Evolutionary conservation across 2,113 vertebrate species (phyloP).

Genomic region (Malurus elegans): DNA sequence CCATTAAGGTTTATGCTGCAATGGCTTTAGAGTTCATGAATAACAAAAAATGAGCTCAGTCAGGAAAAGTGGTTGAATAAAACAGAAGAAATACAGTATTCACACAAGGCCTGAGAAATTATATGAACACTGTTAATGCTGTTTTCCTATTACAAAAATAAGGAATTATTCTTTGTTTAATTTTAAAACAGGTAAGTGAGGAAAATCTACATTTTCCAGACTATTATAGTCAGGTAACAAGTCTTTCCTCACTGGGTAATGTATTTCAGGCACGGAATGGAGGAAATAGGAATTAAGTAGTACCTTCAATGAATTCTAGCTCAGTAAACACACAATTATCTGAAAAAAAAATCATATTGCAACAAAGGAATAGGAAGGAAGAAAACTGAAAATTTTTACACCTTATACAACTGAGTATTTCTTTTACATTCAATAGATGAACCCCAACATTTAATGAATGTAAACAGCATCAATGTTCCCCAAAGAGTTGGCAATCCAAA

Average conservation of each 20-base stretch:
- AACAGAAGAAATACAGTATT: background rate
- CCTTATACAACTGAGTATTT: background rate
- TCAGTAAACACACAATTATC: background rate
- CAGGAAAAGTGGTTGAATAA: constrained; percentile 22
- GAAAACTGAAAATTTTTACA: background rate
- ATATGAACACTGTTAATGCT: background rate
- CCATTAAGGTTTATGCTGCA: constrained; percentile 42
- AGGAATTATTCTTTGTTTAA: background rate
- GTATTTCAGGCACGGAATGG: background rate
- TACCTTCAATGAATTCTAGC: background rate
- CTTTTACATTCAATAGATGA: background rate
- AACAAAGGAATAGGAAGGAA: background rate
- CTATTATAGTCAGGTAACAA: background rate
- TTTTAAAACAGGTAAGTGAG: background rate
- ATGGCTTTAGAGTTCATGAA: constrained; percentile 39
- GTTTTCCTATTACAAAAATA: background rate
- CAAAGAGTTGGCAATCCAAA: background rate
- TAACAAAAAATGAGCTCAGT: constrained; percentile 42
- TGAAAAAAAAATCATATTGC: background rate
- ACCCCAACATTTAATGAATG: background rate
- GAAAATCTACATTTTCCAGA: background rate
- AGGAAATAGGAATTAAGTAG: background rate
- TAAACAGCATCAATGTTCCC: background rate
- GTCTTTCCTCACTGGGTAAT: background rate
- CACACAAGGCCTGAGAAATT: background rate